Evolutionary conservation across 2,797 vertebrate species (phyloP), one percentile per base, ranked within the genome.

Genomic region (Alauda arvensis): DNA sequence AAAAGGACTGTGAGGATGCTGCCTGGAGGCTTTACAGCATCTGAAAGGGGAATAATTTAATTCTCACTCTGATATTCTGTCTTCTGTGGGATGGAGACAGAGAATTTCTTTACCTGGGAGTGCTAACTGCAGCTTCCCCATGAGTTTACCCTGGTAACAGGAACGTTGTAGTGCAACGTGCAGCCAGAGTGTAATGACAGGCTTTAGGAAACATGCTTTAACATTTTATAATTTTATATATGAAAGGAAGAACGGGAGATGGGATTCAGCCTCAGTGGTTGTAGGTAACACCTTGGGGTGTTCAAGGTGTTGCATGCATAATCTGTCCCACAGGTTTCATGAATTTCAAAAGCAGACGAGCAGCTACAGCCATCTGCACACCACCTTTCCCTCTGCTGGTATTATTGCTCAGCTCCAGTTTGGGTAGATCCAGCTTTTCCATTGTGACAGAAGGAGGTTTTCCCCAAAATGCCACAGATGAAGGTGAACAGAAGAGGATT

Each of bases 21-120:
- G 82, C 90, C 79, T 78, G 83, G 53, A 89, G 83, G 87, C 53
- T 87, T 87, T 83, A 79, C 63, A 63, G 31, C 4, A 2, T 72
- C 67, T 83, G 67, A 87, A 87, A 78, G 56, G 51, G 48, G 63
- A 87, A 87, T 78, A 89, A 91, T 93, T 91, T 92, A 87, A 91
- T 92, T 93, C 83, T 87, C 63, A 71, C 77, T 74, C 90, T 66
- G 87, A 66, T 85, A 59, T 69, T 88, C 88, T 91, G 75, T 75
- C 14, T 90, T 92, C 39, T 31, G 42, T 0, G 0, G 43, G n/a
- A 25, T 77, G 40, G 72, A 75, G 40, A 53, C 31, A 75, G 55
- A 90, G 31, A 28, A 13, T 65, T 87, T 91, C 78, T 90, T 67
- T 87, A 55, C 65, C 37, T 43, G 52, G 8, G 33, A 71, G 26